A percentile compares a stretch with the other conserved stretches of the same genome.
Evolutionary conservation across 2,888 invertebrate species (phyloP).

Genomic region (Morpho achilles): DNA sequence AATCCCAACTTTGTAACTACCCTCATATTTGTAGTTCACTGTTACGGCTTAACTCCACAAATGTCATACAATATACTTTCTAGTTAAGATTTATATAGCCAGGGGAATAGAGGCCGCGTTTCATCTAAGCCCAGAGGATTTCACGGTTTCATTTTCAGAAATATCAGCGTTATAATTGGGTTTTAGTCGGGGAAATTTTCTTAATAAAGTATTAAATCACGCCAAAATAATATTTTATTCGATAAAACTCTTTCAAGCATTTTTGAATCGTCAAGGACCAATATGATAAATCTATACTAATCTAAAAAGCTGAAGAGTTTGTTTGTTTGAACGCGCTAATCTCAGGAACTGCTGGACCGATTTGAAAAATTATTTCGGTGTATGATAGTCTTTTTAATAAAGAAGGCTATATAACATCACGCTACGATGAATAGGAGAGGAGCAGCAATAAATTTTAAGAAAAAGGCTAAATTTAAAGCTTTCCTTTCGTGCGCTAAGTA

Average conservation of each 20-base stretch:
- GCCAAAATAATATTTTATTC: not conserved
- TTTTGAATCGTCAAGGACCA: too few species aligned
- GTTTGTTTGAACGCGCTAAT: too few species aligned
- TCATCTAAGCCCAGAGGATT: constrained; percentile 16
- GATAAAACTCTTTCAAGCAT: not conserved
- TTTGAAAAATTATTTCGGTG: too few species aligned
- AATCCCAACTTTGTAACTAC: not conserved
- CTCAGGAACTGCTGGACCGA: too few species aligned
- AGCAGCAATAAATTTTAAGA: too few species aligned
- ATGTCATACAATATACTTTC: constrained; percentile 17
- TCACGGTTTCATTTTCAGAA: constrained; percentile 27
- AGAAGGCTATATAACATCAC: too few species aligned
- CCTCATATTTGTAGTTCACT: not conserved
- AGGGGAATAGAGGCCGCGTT: constrained; percentile 13
- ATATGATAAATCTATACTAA: too few species aligned
- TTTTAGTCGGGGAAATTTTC: constrained; percentile 9
- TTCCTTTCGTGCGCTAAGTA: too few species aligned
- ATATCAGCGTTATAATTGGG: constrained; percentile 18
- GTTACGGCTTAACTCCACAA: constrained; percentile 6
- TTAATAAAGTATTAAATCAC: constrained; percentile 7
- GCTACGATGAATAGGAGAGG: too few species aligned
- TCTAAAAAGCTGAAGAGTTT: too few species aligned
- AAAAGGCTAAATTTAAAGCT: too few species aligned
- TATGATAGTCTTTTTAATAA: too few species aligned
- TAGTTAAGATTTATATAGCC: constrained; percentile 26